phyloP scores from a whole-genome alignment of 2,113 vertebrate genomes.

The Gnathonemus echidnorhynchus region DNA sequence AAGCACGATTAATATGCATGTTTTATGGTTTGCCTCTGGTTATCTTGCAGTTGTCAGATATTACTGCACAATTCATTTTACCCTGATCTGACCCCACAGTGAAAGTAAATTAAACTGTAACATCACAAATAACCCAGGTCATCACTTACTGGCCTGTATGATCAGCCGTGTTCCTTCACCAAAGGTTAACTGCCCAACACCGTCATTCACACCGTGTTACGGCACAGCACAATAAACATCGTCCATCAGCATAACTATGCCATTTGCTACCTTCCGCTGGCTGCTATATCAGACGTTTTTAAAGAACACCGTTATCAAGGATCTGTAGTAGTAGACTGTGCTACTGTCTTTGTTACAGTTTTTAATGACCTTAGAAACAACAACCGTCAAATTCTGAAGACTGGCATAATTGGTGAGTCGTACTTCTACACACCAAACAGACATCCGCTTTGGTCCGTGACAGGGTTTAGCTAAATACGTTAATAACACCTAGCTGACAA shows the following conservation, averaged over 20 bases:
- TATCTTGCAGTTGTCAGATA: neutral
- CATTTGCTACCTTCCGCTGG: neutral
- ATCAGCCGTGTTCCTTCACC: conserved; percentile 1
- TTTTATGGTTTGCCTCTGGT: neutral
- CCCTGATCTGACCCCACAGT: neutral
- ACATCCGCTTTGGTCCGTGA: neutral
- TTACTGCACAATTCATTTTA: neutral
- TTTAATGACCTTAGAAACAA: neutral
- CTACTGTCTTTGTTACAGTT: neutral
- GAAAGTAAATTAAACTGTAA: neutral
- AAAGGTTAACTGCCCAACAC: neutral
- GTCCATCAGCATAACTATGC: neutral
- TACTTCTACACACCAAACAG: neutral
- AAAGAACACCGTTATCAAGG: neutral
- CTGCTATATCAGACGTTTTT: neutral
- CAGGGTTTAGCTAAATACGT: neutral
- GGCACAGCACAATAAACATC: neutral
- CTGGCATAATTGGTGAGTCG: neutral
- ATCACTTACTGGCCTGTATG: neutral
- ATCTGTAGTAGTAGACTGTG: neutral
- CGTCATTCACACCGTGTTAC: neutral
- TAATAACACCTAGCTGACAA: neutral
- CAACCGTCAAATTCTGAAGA: neutral
- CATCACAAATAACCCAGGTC: neutral
- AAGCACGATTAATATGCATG: neutral